Conservation (phyloP, 2,113 vertebrate species). For the Podarcis raffonei region DNA sequence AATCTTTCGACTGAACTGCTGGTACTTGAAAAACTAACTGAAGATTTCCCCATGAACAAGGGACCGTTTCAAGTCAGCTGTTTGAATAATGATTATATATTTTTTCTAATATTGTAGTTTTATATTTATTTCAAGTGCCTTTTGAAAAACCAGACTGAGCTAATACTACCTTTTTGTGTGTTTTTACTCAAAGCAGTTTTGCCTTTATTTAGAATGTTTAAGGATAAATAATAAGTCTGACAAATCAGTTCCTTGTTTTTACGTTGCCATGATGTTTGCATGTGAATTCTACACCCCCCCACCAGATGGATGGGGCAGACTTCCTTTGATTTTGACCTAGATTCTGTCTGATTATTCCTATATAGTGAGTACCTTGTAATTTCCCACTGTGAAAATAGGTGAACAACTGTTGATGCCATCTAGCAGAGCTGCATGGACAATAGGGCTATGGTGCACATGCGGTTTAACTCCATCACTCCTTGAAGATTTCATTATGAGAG, state of each 20-base stretch:
- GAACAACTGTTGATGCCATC: slow-evolving; percentile 70
- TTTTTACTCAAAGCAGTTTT: slow-evolving; percentile 45
- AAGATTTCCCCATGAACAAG: slow-evolving; percentile 74
- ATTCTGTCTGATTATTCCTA: slow-evolving; percentile 68
- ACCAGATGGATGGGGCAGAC: slow-evolving; percentile 52
- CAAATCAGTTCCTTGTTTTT: slow-evolving; percentile 66
- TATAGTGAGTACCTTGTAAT: slow-evolving; percentile 64
- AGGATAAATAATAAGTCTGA: slow-evolving; percentile 34
- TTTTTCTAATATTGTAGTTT: slow-evolving; percentile 69
- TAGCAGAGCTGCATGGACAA: slow-evolving; percentile 49
- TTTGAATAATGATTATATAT: slow-evolving; percentile 70
- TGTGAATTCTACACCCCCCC: slow-evolving; percentile 38
- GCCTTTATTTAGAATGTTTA: background rate
- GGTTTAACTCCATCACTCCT: slow-evolving; percentile 37
- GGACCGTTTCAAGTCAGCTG: slow-evolving; percentile 72
- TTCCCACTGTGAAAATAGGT: slow-evolving; percentile 73
- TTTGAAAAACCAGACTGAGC: slow-evolving; percentile 49
- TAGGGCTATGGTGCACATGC: background rate
- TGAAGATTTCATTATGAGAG: slow-evolving; percentile 32
- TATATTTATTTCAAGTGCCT: slow-evolving; percentile 67
- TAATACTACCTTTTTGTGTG: slow-evolving; percentile 23
- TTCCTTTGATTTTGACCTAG: slow-evolving; percentile 75
- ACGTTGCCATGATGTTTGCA: slow-evolving; percentile 52
- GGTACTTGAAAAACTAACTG: slow-evolving; percentile 76
- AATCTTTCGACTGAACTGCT: slow-evolving; percentile 76